Evolutionary conservation across 2,113 vertebrate species (phyloP).

Genomic region (Psettodes erumei): DNA sequence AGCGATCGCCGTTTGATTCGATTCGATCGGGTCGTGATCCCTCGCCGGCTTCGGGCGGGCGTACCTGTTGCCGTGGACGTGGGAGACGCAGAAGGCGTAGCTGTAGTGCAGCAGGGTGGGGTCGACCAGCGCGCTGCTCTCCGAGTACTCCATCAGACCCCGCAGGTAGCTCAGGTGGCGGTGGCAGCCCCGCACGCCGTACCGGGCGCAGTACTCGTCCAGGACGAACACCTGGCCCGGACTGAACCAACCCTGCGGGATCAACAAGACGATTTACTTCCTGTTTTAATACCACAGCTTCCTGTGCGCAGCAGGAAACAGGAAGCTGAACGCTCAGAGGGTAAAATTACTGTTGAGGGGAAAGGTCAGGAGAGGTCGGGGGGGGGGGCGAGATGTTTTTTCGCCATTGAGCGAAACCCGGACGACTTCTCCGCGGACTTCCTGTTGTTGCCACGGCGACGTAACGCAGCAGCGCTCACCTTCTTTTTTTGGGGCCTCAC

Average conservation of each 20-base stretch:
- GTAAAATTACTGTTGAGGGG: too few species aligned
- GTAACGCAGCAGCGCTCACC: not conserved
- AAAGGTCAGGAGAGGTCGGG: too few species aligned
- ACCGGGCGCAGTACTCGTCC: conserved; percentile 97
- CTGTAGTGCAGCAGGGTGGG: conserved; percentile 98
- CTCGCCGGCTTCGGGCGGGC: fast-evolving
- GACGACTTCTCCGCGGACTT: not conserved
- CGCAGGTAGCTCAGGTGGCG: conserved; percentile 95
- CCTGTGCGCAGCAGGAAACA: not conserved
- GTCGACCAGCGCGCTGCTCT: conserved; percentile 91
- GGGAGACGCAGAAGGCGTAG: conserved; percentile 98
- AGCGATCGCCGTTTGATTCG: too few species aligned
- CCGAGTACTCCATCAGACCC: conserved; percentile 93
- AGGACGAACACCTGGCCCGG: conserved; percentile 97
- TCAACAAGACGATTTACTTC: too few species aligned
- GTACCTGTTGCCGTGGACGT: conserved; percentile 98
- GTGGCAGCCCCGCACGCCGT: conserved; percentile 94
- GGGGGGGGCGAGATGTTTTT: too few species aligned
- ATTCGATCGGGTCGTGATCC: too few species aligned
- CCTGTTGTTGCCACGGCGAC: conserved; percentile 5
- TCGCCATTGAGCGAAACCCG: too few species aligned
- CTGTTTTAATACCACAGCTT: not conserved
- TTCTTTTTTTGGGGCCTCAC: conserved; percentile 2
- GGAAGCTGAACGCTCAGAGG: too few species aligned
- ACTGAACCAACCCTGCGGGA: conserved; percentile 96